These are phyloP conservation scores for Drosophila niveifrons DNA, from an alignment of 2,888 invertebrate genomes.

Conservation along the genomic window DNA sequence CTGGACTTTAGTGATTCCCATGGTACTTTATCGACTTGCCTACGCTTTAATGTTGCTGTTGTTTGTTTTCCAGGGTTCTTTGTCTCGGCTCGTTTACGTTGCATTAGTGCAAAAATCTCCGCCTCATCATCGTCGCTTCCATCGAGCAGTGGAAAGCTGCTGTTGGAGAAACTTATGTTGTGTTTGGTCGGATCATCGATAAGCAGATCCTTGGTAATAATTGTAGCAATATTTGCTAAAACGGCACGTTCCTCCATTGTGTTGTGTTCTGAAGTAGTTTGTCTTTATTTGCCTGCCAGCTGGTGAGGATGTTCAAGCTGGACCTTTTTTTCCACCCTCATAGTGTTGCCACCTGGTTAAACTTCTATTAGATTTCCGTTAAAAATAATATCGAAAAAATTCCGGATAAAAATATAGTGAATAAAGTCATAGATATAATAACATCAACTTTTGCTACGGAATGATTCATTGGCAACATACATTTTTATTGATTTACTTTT, in stretches of 20 bases:
- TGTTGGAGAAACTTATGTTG: constrained; percentile 24
- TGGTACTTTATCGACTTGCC: not conserved
- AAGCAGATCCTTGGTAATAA: constrained; percentile 82
- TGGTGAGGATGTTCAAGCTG: constrained; percentile 3
- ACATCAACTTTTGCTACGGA: too few species aligned
- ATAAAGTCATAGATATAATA: too few species aligned
- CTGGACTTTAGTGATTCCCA: not conserved
- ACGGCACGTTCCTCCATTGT: constrained; percentile 83
- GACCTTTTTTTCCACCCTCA: constrained; percentile 40
- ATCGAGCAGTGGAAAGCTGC: constrained; percentile 60
- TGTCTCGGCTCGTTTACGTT: constrained; percentile 39
- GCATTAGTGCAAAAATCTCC: constrained; percentile 68
- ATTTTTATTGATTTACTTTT: too few species aligned
- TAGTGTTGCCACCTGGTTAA: not conserved
- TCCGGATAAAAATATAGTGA: too few species aligned
- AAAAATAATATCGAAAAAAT: too few species aligned
- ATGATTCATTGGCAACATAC: too few species aligned
- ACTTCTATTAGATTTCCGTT: too few species aligned
- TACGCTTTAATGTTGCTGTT: constrained; percentile 32
- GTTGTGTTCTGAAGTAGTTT: not conserved
- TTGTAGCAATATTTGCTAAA: constrained; percentile 83
- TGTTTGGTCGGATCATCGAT: constrained; percentile 68
- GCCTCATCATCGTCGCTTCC: constrained; percentile 73
- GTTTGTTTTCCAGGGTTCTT: constrained; percentile 12
- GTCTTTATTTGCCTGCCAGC: constrained; percentile 21